These are phyloP conservation scores for Zophobas morio DNA, from an alignment of 1,140 invertebrate species.

Conservation along the genomic window DNA sequence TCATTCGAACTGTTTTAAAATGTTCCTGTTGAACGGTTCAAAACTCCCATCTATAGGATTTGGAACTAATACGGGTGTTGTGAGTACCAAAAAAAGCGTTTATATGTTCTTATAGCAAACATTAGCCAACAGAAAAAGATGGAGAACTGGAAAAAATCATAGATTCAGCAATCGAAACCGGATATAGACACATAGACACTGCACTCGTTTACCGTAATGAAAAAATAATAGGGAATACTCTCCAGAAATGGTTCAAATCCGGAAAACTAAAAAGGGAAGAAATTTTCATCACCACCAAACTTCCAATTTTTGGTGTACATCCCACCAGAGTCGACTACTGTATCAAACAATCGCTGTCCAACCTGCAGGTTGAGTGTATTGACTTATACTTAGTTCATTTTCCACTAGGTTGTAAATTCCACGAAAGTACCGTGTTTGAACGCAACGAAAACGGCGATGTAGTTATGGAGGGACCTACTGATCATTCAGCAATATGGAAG, in stretches of 20 bases:
- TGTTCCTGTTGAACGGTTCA: background rate
- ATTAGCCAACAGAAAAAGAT: constrained; percentile 72
- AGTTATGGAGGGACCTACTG: constrained; percentile 75
- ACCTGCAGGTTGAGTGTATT: constrained; percentile 52
- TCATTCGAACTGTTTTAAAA: background rate
- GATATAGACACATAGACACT: constrained; percentile 81
- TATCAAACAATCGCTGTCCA: constrained; percentile 54
- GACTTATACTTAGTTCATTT: constrained; percentile 56
- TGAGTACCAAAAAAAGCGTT: background rate
- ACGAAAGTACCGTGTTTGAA: background rate
- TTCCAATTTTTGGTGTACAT: constrained; percentile 70
- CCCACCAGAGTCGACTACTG: constrained; percentile 67
- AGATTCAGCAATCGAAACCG: constrained; percentile 74
- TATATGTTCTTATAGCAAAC: background rate
- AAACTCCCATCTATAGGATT: background rate
- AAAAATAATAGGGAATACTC: constrained; percentile 79
- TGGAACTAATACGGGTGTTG: background rate
- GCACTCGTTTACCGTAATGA: constrained; percentile 86
- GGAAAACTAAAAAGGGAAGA: constrained; percentile 81
- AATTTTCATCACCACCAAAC: constrained; percentile 86
- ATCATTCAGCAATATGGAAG: constrained; percentile 81
- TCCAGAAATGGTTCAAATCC: constrained; percentile 81
- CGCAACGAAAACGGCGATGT: constrained; percentile 69
- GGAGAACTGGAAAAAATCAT: constrained; percentile 81
- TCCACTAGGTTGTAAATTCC: constrained; percentile 33